Evolutionary conservation across 2,113 vertebrate genomes (phyloP), one percentile per base, ranked within the genome.

Genomic region (Pachypanchax playfairii): DNA sequence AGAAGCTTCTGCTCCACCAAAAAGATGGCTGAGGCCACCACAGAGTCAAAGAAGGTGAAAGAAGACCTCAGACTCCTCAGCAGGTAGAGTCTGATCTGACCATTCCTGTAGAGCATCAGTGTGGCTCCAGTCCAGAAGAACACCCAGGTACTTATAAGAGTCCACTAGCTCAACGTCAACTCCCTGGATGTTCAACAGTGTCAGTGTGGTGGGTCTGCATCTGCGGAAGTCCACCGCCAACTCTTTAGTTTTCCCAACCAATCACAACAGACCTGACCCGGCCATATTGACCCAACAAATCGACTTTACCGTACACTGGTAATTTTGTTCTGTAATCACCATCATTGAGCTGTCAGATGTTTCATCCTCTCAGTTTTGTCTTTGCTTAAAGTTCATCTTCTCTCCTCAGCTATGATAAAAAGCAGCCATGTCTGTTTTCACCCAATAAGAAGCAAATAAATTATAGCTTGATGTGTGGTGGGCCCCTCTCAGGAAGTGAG

Each of bases 401-500:
- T 48, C 21, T 59, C 13, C 26, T 58, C 17, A 18, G 18, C 17
- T 22, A 14, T 60, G 55, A 82, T 43, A 65, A 50, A 43, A 73
- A 59, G 11, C 66, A 71, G 46, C 21, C 29, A 0, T 0, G 0
- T 75, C 58, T 68, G 24, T 59, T 59, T 75, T 48, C 48, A 28
- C 14, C 21, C 50, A 26, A 49, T 50, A 65, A 68, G 75, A 66
- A 70, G 57, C 54, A 58, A 42, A 63, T 76, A 76, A 81, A 79
- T 81, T 73, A 77, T 38, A 51, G 44, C 18, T 3, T 67, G 68
- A 87, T 81, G 58, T 53, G 25, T 42, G 60, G 52, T 55, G 65
- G 69, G 71, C 38, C 66, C 70, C 71, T 48, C 61, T 80, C 66
- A 85, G 86, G 87, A 86, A 84, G 77, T 53, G 68, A 62, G 51